These are phyloP conservation scores for Odontothrips loti DNA, from an alignment of 2,888 invertebrate species.

Conservation along the genomic window DNA sequence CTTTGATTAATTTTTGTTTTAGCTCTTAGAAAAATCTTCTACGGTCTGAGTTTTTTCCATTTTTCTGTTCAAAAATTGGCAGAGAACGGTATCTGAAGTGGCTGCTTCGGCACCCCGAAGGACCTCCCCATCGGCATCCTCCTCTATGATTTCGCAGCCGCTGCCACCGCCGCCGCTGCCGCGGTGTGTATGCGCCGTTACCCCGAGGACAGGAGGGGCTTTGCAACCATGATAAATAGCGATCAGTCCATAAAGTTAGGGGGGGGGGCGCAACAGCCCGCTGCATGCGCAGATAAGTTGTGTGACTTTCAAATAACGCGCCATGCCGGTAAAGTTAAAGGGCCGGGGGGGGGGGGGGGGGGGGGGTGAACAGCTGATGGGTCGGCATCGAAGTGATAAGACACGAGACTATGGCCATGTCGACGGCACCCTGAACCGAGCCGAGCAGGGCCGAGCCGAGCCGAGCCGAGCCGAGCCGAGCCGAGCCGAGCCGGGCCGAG, in stretches of 20 bases:
- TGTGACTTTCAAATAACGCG: conserved; percentile 6
- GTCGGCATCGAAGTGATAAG: not conserved
- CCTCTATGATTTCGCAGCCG: no score
- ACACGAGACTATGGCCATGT: not conserved
- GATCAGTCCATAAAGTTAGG: not conserved
- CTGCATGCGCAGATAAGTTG: not conserved
- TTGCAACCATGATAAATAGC: not conserved
- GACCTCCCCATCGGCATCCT: no score
- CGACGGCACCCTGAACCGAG: not conserved
- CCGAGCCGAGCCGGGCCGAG: not conserved
- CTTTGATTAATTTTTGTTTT: no score
- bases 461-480: not conserved
- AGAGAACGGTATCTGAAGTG: no score
- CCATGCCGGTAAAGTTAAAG: not conserved
- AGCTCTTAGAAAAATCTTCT: no score
- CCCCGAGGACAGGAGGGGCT: not conserved
- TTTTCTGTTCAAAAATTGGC: no score
- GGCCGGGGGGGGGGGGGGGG: not conserved
- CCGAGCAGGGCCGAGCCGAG: not conserved
- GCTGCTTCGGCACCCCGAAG: no score
- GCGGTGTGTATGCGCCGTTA: not conserved
- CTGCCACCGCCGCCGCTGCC: not conserved
- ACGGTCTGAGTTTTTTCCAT: no score
- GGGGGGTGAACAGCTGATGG: not conserved
- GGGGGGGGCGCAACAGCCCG: not conserved